A percentile compares a stretch with the other conserved stretches of the same genome.
These are phyloP conservation scores for Coregonus suidteri DNA, from an alignment of 2,797 vertebrate species.

Conservation along the genomic window DNA sequence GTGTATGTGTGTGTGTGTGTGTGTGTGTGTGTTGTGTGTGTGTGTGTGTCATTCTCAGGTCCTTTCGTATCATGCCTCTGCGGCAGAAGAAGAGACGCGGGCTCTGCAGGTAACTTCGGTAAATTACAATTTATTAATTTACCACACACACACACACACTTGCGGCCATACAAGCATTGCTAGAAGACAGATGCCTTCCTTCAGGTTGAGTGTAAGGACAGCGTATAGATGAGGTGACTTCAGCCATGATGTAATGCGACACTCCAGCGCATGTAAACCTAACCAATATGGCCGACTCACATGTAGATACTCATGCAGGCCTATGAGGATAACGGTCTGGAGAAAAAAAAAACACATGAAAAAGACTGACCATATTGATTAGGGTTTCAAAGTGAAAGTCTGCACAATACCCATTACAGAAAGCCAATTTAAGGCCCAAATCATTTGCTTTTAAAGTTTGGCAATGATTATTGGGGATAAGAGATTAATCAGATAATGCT, in stretches of 20 bases:
- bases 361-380: no score
- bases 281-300: constrained; percentile 10
- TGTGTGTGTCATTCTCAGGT: constrained; percentile 74
- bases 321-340: not conserved
- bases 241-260: constrained; percentile 30
- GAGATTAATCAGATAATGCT: not conserved
- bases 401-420: not conserved
- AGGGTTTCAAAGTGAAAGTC: not conserved
- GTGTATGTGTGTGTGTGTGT: constrained; percentile 5
- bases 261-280: constrained; percentile 1
- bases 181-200: constrained; percentile 11
- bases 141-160: not conserved
- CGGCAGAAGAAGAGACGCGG: constrained; percentile 89
- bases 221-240: not conserved
- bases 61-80: constrained; percentile 93
- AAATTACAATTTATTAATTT: constrained; percentile 73
- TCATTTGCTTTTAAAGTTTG: not conserved
- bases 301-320: constrained; percentile 6
- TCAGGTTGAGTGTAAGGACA: constrained; percentile 29
- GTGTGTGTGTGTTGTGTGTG: constrained; percentile 23
- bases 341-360: not conserved
- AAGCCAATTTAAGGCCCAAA: not conserved
- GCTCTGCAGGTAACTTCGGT: constrained; percentile 94
- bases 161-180: constrained; percentile 9
- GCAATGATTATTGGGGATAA: not conserved